Conservation (phyloP, 1,140 invertebrate genomes). For the Sesamia nonagrioides region DNA sequence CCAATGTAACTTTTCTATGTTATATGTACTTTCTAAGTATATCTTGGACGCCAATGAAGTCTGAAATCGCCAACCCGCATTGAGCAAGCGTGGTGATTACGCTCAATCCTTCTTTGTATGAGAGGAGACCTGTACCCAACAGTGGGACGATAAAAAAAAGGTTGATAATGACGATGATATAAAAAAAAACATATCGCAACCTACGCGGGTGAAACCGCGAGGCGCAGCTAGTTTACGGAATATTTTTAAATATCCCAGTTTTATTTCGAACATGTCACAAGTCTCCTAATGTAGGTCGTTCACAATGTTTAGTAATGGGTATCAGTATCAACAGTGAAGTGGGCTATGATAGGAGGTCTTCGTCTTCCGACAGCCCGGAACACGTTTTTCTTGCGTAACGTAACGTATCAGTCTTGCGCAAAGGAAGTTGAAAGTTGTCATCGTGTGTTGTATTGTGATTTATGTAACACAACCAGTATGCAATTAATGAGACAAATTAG, state of each 20-base stretch:
- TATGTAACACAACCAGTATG: conserved; percentile 15
- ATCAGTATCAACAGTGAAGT: conserved; percentile 20
- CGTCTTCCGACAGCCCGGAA: background rate
- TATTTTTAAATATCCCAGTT: conserved; percentile 48
- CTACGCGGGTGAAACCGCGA: too few relatives aligned
- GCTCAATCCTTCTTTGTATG: too few relatives aligned
- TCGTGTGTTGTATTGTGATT: conserved; percentile 40
- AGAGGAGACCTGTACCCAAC: too few relatives aligned
- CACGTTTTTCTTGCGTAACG: conserved; percentile 30
- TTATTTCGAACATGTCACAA: conserved; percentile 19
- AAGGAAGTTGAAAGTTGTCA: conserved; percentile 49
- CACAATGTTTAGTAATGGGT: conserved; percentile 4
- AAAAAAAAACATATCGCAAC: too few relatives aligned
- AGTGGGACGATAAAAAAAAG: too few relatives aligned
- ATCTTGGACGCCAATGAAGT: too few relatives aligned
- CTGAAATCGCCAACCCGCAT: too few relatives aligned
- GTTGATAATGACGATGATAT: too few relatives aligned
- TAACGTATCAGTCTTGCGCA: conserved; percentile 34
- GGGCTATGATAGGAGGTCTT: conserved; percentile 23
- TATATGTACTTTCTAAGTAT: too few relatives aligned
- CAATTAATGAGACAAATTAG: conserved; percentile 33
- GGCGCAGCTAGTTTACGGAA: conserved; percentile 1
- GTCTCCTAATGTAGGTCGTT: conserved; percentile 32
- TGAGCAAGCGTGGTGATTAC: too few relatives aligned
- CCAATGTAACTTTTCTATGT: too few relatives aligned